Base-by-base conservation (phyloP, 2,113 vertebrate species). In the Tympanuchus pallidicinctus region DNA sequence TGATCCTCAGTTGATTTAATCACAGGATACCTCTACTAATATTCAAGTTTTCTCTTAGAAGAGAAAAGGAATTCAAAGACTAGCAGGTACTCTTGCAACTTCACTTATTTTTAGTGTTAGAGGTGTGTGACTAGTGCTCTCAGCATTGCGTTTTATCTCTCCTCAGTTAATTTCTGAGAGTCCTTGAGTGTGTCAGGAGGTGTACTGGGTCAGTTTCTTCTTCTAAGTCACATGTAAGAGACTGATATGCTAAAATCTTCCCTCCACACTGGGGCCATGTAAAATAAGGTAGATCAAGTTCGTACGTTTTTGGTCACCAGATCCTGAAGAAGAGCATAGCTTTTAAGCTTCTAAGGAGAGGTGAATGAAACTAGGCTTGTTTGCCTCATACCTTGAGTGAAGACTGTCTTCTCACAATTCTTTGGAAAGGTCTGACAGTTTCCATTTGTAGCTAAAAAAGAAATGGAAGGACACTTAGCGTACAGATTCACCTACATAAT, bases 161-260 rank as follows among this genome's bases (percentile, higher is more conserved):
- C 32, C 18, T 30, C 34, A 10, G 13, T 67, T 89, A 60, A 47
- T 89, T 95, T 86, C 88, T 81, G 32, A 22, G 10, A 8, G 74
- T 91, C 47, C 52, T 77, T 77, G 72, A 77, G 10, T 86, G 56
- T 83, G 56, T 52, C 38, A 91, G 36, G 17, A 25, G 60, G 24
- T 59, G 15, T 47, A 63, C 14, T 65, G 32, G 48, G n/a, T 64
- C 47, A n/a, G 17, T 36, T 82, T 85, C 54, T 90, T 80, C 50
- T 89, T n/a, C 0, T 0, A 82, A 77, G 27, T 28, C 34, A 34
- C 30, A 16, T 59, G 5, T 28, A 30, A 64, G 61, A 67, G 63
- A 63, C 3, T 24, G 25, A 32, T 75, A 65, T 9, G 9, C 67
- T 85, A 64, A 82, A 80, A 48, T 74, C 69, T 24, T 19, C 70